Evolutionary conservation across 2,113 vertebrate species (phyloP).

Genomic region (Eulemur macaco): DNA sequence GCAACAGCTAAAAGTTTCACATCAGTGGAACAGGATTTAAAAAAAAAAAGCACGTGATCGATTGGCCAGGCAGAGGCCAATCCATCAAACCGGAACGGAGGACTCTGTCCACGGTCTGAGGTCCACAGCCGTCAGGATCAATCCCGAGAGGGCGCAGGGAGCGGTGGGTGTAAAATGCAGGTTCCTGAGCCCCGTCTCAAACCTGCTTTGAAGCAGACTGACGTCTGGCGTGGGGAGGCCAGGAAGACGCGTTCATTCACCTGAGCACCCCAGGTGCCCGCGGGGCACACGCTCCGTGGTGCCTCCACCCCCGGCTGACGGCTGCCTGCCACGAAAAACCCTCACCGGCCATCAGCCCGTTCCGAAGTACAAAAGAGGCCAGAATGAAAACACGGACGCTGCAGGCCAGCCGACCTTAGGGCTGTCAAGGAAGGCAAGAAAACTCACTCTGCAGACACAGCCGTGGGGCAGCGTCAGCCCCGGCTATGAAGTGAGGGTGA

Average conservation of each 20-base stretch:
- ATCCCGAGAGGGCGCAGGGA: rapidly evolving
- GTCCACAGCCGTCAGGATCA: rapidly evolving
- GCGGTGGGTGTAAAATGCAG: not conserved
- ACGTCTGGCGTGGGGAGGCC: no score
- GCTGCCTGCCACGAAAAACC: not conserved
- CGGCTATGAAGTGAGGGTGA: no score
- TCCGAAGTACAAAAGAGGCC: not conserved
- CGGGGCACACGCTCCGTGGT: no score
- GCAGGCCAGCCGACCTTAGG: not conserved
- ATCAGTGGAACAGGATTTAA: not conserved
- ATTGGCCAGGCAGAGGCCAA: not conserved
- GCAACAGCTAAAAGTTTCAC: not conserved
- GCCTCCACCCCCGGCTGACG: no score
- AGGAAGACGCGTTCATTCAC: not conserved
- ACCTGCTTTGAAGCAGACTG: not conserved
- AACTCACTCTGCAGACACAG: rapidly evolving
- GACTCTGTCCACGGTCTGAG: not conserved
- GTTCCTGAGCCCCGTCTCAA: not conserved
- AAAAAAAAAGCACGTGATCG: no score
- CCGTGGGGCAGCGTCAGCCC: rapidly evolving
- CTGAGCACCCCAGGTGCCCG: rapidly evolving
- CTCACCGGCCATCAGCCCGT: no score
- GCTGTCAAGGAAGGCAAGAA: not conserved
- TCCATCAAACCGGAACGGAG: rapidly evolving
- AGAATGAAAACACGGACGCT: not conserved